Conservation (phyloP, 1,140 invertebrate genomes). For the Drosophila setifemur region DNA sequence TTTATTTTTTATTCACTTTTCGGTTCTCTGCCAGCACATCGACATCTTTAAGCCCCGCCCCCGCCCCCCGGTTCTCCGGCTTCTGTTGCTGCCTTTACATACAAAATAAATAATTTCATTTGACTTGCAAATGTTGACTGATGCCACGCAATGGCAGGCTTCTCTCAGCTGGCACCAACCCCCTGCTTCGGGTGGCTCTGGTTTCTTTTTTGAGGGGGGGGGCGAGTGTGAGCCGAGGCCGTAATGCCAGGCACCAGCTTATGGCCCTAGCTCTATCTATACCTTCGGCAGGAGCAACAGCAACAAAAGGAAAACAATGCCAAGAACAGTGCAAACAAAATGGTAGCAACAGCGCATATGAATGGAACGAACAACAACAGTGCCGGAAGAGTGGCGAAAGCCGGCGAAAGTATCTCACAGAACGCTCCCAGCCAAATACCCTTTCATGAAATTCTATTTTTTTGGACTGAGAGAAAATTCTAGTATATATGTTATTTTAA, state of each 20-base stretch:
- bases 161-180: conserved; percentile 25
- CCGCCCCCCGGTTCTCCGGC: not conserved
- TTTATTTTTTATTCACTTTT: conserved; percentile 20
- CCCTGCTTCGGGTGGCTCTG: not conserved
- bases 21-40: conserved; percentile 11
- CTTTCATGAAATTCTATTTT: too few species aligned
- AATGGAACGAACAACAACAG: conserved; percentile 18
- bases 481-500: too few species aligned
- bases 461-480: too few species aligned
- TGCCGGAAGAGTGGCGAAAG: too few species aligned
- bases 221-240: conserved; percentile 2
- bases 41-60: conserved; percentile 10
- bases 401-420: not conserved
- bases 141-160: conserved; percentile 41
- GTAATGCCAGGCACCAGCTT: conserved; percentile 47
- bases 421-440: not conserved
- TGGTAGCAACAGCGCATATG: conserved; percentile 40
- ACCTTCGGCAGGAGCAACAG: not conserved
- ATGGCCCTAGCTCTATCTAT: not conserved
- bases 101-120: conserved; percentile 76
- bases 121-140: conserved; percentile 71
- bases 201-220: not conserved
- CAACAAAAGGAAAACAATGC: conserved; percentile 47
- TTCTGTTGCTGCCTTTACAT: not conserved
- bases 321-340: conserved; percentile 62